phyloP scores from a whole-genome alignment of 2,888 invertebrate species.

The Reticulitermes lucifugus region DNA sequence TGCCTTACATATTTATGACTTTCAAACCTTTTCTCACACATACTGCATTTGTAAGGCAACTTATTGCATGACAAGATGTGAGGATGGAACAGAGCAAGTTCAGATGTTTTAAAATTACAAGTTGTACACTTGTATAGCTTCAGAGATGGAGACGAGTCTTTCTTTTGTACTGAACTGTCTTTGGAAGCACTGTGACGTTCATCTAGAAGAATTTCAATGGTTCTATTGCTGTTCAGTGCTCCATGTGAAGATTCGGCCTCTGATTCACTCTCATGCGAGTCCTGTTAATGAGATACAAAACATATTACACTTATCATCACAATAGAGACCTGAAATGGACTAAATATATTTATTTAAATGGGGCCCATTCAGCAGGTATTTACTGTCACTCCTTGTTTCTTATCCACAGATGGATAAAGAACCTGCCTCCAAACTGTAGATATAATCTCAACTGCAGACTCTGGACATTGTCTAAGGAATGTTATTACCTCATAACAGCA shows the following conservation, averaged over 20 bases:
- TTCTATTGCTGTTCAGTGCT: background rate
- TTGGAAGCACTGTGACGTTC: background rate
- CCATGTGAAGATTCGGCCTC: background rate
- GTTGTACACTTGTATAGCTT: slow-evolving; percentile 64
- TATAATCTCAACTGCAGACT: too few relatives aligned
- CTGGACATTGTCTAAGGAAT: too few relatives aligned
- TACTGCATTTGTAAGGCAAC: slow-evolving; percentile 57
- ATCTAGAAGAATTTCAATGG: slow-evolving; percentile 24
- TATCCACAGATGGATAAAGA: too few relatives aligned
- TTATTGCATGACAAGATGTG: slow-evolving; percentile 63
- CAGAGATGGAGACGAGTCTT: background rate
- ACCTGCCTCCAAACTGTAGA: too few relatives aligned
- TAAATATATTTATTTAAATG: too few relatives aligned
- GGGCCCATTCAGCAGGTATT: too few relatives aligned
- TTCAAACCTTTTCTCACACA: slow-evolving; percentile 50
- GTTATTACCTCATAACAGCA: too few relatives aligned
- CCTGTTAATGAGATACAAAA: background rate
- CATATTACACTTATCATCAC: background rate
- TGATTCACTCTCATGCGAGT: background rate
- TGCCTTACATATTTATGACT: slow-evolving; percentile 43
- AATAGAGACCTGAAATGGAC: too few relatives aligned
- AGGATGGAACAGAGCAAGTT: slow-evolving; percentile 63
- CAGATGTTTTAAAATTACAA: slow-evolving; percentile 64
- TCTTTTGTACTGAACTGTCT: background rate
- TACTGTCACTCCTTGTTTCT: too few relatives aligned